These are phyloP conservation scores for Cepaea nemoralis DNA, from an alignment of 1,140 invertebrate species.

Conservation along the genomic window DNA sequence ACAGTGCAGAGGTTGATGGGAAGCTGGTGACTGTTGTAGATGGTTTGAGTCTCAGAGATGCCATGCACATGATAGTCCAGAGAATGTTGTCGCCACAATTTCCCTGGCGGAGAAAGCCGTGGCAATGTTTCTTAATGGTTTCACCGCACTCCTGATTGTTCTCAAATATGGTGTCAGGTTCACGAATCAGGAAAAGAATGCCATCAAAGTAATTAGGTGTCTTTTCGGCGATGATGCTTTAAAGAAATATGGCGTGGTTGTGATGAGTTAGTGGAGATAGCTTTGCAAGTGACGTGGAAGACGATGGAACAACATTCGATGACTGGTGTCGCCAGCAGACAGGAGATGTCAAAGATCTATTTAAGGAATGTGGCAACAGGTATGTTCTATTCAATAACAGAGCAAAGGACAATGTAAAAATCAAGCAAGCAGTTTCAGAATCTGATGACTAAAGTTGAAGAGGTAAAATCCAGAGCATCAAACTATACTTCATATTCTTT, in stretches of 20 bases:
- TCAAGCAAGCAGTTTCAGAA: neutral
- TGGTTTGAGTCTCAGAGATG: neutral
- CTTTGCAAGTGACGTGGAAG: slow-evolving; percentile 8
- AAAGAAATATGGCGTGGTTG: neutral
- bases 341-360: neutral
- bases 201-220: neutral
- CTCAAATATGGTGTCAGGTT: slow-evolving; percentile 59
- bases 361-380: slow-evolving; percentile 15
- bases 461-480: neutral
- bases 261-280: slow-evolving; percentile 28
- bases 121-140: neutral
- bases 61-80: neutral
- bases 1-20: neutral
- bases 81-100: neutral
- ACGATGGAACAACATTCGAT: neutral
- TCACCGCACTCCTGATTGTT: slow-evolving; percentile 41
- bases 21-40: neutral
- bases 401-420: neutral
- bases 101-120: neutral
- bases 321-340: slow-evolving; percentile 6
- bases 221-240: neutral
- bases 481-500: neutral
- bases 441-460: neutral
- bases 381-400: slow-evolving; percentile 15
- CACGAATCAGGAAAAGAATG: neutral